Percentiles rank a stretch among this genome's conserved stretches.
phyloP scores from a whole-genome alignment of 1,140 invertebrate species.

The Drosophila novamexicana region DNA sequence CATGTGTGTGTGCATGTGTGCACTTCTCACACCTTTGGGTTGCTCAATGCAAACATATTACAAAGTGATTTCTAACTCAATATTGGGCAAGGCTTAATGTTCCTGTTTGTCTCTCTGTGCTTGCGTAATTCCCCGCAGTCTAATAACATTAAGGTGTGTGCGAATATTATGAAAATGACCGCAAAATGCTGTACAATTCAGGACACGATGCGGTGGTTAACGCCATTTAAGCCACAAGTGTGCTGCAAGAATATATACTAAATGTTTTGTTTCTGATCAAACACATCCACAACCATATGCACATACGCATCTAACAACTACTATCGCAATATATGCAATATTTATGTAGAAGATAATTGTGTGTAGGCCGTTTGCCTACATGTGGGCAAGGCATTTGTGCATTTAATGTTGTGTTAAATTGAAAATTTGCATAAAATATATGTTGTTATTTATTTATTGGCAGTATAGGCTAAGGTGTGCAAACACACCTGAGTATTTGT shows the following conservation, averaged over 20 bases:
- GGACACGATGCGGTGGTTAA: slow-evolving; percentile 50
- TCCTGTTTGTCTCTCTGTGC: slow-evolving; percentile 20
- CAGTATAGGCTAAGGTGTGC: slow-evolving; percentile 24
- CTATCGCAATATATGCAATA: background rate
- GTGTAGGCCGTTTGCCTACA: slow-evolving; percentile 19
- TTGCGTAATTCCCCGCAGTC: slow-evolving; percentile 58
- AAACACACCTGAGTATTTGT: slow-evolving; percentile 44
- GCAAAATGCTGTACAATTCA: slow-evolving; percentile 49
- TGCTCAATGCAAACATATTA: slow-evolving; percentile 58
- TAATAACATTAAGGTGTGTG: slow-evolving; percentile 70
- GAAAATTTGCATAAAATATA: slow-evolving; percentile 83
- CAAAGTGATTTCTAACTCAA: slow-evolving; percentile 64
- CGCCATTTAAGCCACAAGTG: slow-evolving; percentile 69
- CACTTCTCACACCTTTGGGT: slow-evolving; percentile 46
- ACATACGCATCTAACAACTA: background rate
- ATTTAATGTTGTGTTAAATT: slow-evolving; percentile 82
- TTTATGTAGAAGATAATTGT: slow-evolving; percentile 13
- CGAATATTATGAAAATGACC: slow-evolving; percentile 77
- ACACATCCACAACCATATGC: slow-evolving; percentile 30
- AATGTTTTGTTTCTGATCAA: slow-evolving; percentile 58
- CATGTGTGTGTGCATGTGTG: background rate
- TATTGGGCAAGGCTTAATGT: slow-evolving; percentile 40
- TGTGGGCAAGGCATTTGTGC: slow-evolving; percentile 44
- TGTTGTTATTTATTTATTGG: slow-evolving; percentile 77
- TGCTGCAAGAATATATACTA: slow-evolving; percentile 64